Conservation (phyloP, 1,140 invertebrate species). For the Saccostrea echinata region DNA sequence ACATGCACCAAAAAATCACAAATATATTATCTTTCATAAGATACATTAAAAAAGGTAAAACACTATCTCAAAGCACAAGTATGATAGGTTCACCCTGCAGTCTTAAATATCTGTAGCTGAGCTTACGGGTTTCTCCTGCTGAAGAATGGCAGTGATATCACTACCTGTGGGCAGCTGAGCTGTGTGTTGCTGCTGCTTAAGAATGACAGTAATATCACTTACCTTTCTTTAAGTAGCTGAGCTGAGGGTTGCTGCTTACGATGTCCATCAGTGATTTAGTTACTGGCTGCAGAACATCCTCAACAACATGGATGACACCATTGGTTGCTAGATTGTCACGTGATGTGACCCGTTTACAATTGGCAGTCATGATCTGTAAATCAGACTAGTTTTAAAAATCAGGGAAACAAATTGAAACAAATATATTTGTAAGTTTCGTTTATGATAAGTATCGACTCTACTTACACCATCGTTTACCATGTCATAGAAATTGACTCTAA, state of each 20-base stretch:
- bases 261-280: constrained; percentile 80
- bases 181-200: not conserved
- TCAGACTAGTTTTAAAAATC: not conserved
- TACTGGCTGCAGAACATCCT: constrained; percentile 81
- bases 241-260: constrained; percentile 80
- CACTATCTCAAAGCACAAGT: too few relatives aligned
- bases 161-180: not conserved
- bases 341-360: constrained; percentile 84
- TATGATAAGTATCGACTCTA: not conserved
- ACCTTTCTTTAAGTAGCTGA: constrained; percentile 81
- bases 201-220: constrained; percentile 42
- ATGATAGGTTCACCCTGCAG: too few relatives aligned
- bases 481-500: constrained; percentile 83
- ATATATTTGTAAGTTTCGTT: not conserved
- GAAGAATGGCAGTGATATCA: too few relatives aligned
- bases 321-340: constrained; percentile 83
- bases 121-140: too few relatives aligned
- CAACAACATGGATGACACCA: constrained; percentile 83
- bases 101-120: too few relatives aligned
- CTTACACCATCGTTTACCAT: constrained; percentile 55
- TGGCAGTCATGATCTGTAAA: constrained; percentile 81
- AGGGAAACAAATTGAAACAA: not conserved
- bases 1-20: too few relatives aligned
- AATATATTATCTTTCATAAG: too few relatives aligned
- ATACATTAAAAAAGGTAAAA: too few relatives aligned